Evolutionary conservation across 2,113 vertebrate species (phyloP).

Genomic region (Ceyx margarethae): DNA sequence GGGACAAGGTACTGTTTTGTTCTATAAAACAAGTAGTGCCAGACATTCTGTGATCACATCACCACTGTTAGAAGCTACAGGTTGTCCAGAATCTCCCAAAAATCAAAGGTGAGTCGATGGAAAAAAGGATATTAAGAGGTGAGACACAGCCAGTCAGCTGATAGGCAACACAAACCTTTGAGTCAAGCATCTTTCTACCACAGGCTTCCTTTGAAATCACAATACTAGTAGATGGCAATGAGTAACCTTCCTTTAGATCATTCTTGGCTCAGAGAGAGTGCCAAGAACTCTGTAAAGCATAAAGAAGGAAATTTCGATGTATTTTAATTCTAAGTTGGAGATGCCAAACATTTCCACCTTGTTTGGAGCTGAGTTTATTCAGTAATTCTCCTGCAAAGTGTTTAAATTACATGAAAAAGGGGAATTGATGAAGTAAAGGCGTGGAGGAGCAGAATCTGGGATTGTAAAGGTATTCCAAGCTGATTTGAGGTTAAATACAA

Average conservation of each 20-base stretch:
- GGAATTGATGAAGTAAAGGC: neutral
- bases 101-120: constrained; percentile 7
- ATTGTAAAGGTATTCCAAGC: neutral
- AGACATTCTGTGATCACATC: neutral
- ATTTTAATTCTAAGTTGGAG: neutral
- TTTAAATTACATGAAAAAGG: neutral
- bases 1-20: neutral
- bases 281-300: neutral
- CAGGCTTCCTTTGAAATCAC: neutral
- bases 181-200: neutral
- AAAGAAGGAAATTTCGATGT: neutral
- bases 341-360: neutral
- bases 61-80: neutral
- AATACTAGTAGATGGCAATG: neutral
- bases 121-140: neutral
- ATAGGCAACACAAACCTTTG: neutral
- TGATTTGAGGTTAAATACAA: neutral
- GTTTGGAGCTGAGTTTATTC: neutral
- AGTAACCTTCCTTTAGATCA: neutral
- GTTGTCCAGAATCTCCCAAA: constrained; percentile 14
- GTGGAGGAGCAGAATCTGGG: neutral
- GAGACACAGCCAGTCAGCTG: neutral
- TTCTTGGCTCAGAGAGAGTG: neutral
- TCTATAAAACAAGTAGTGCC: neutral
- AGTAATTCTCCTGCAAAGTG: neutral